A percentile compares a stretch with the other conserved stretches of the same genome.
Conservation (phyloP, 2,797 vertebrate species). For the Calcarius lapponicus region DNA sequence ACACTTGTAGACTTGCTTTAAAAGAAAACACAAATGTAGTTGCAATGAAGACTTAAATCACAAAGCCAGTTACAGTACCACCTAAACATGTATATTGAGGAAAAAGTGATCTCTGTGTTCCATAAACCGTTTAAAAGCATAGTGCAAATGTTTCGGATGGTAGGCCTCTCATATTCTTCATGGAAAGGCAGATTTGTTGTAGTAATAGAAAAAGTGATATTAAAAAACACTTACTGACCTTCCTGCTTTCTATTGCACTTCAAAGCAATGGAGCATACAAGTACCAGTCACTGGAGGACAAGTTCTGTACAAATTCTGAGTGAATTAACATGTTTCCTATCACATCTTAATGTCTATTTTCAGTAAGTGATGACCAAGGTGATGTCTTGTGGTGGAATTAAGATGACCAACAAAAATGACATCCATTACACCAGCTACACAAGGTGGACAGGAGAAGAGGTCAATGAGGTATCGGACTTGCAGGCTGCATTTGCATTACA, state of each 20-base stretch:
- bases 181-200: constrained; percentile 38
- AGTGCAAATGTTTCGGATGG: constrained; percentile 56
- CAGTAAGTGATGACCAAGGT: not conserved
- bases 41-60: not conserved
- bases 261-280: not conserved
- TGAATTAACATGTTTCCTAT: not conserved
- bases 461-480: constrained; percentile 51
- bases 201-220: constrained; percentile 8
- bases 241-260: constrained; percentile 21
- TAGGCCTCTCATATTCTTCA: constrained; percentile 24
- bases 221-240: constrained; percentile 20
- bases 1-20: not conserved
- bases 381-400: not conserved
- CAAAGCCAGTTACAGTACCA: constrained; percentile 37
- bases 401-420: not conserved
- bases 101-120: not conserved
- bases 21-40: not conserved
- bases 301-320: not conserved
- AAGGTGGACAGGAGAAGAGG: constrained; percentile 25
- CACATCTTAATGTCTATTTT: not conserved
- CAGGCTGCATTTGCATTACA: constrained; percentile 17
- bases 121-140: not conserved
- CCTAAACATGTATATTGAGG: not conserved
- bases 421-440: not conserved
- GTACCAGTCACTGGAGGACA: not conserved